Percentiles rank a stretch among this genome's conserved stretches.
These are phyloP conservation scores for Osmerus mordax DNA, from an alignment of 2,113 vertebrate species.

Conservation along the genomic window DNA sequence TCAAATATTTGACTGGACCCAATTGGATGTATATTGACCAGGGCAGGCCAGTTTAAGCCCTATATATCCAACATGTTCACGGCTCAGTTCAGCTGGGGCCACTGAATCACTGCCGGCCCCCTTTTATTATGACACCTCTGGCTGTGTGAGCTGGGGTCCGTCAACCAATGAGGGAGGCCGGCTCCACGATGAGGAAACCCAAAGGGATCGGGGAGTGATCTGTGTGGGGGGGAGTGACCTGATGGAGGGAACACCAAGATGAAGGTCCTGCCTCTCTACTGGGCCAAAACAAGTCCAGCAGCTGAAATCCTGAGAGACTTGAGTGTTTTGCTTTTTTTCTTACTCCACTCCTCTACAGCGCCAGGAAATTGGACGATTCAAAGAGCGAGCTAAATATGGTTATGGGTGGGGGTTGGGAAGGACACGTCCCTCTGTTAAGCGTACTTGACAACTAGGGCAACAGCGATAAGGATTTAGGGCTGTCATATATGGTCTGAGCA, in stretches of 20 bases:
- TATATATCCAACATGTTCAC: no score
- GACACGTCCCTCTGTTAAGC: conserved; percentile 45
- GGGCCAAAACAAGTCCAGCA: conserved; percentile 31
- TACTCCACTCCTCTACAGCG: conserved; percentile 9
- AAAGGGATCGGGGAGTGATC: conserved; percentile 28
- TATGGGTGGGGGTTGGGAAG: conserved; percentile 17
- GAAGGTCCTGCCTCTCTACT: conserved; percentile 30
- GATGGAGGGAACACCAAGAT: conserved; percentile 23
- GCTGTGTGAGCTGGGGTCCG: not conserved
- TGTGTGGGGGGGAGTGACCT: no score
- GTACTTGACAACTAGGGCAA: conserved; percentile 45
- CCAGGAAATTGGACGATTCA: conserved; percentile 59
- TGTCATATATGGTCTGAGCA: conserved; percentile 46
- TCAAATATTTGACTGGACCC: no score
- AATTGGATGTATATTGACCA: no score
- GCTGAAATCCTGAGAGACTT: conserved; percentile 44
- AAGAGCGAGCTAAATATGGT: conserved; percentile 35
- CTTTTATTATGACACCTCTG: no score
- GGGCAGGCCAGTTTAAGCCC: no score
- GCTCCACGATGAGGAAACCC: not conserved
- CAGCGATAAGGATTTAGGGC: conserved; percentile 50
- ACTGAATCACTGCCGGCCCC: no score
- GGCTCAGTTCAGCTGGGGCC: no score
- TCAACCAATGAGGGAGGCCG: not conserved
- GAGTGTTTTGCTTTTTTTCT: no score